Percentiles rank a stretch among this genome's conserved stretches.
Conservation (phyloP, 2,888 invertebrate species). For the Cristatella mucedo region DNA sequence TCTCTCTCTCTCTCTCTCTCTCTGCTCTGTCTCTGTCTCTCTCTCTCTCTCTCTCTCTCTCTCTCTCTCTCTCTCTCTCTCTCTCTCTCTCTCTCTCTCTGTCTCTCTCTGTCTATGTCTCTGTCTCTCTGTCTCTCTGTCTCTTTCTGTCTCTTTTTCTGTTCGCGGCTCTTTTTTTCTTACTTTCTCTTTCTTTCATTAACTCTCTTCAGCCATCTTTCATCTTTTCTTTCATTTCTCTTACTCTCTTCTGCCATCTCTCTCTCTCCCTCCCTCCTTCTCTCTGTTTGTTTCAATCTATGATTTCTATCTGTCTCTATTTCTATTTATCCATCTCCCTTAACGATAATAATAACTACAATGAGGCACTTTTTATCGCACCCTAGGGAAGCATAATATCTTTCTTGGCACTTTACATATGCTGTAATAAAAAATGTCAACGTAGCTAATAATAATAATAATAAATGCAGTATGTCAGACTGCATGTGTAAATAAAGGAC, state of each 20-base stretch:
- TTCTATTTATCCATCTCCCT: too few species aligned
- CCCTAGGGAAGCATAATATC: too few species aligned
- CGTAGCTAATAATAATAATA: too few species aligned
- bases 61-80: not conserved
- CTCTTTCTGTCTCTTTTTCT: slow-evolving; percentile 5
- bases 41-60: not conserved
- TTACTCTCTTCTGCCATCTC: not conserved
- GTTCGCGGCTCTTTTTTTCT: not conserved
- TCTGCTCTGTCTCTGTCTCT: not conserved
- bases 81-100: slow-evolving; percentile 10
- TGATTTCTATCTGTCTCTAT: too few species aligned
- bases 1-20: slow-evolving; percentile 2
- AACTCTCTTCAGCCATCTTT: not conserved
- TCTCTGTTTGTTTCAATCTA: too few species aligned
- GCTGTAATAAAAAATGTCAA: too few species aligned
- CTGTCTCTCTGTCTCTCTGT: slow-evolving; percentile 15
- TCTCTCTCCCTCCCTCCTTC: slow-evolving; percentile 1
- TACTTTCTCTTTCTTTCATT: not conserved
- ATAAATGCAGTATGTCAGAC: too few species aligned
- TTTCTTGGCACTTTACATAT: too few species aligned
- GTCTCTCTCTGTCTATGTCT: slow-evolving; percentile 3
- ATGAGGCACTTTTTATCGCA: too few species aligned
- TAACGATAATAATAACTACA: too few species aligned
- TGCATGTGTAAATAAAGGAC: too few species aligned
- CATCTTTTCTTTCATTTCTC: slow-evolving; percentile 1